Evolutionary conservation across 1,140 invertebrate species (phyloP).

Genomic region (Panonychus citri): DNA sequence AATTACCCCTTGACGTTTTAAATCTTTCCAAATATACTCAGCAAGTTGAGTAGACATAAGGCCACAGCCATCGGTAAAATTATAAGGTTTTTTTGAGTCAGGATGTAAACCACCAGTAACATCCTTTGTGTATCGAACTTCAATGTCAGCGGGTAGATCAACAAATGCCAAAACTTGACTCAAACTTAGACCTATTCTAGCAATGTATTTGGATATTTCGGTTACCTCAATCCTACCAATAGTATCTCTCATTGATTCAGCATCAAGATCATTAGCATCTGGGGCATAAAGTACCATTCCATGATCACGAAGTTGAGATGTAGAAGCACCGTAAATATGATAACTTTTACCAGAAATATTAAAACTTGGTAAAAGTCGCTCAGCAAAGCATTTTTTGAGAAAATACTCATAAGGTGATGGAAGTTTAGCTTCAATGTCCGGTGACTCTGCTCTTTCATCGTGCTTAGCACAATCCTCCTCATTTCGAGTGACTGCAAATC

Average conservation of each 20-base stretch:
- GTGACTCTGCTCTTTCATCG: too few relatives aligned
- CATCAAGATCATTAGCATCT: slow-evolving; percentile 4
- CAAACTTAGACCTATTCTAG: slow-evolving; percentile 20
- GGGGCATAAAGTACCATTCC: slow-evolving; percentile 19
- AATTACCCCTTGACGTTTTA: background rate
- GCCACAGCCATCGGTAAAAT: slow-evolving; percentile 18
- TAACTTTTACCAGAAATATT: slow-evolving; percentile 15
- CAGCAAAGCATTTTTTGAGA: slow-evolving; percentile 2
- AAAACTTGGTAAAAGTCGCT: slow-evolving; percentile 8
- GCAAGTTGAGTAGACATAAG: slow-evolving; percentile 14
- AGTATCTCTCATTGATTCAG: slow-evolving; percentile 8
- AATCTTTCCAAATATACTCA: slow-evolving; percentile 4
- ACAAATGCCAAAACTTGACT: slow-evolving; percentile 41
- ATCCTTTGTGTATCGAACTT: slow-evolving; percentile 7
- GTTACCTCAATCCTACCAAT: slow-evolving; percentile 17
- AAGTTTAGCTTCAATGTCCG: background rate
- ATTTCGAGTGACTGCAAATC: too few relatives aligned
- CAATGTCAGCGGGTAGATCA: slow-evolving; percentile 34
- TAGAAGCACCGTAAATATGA: slow-evolving; percentile 18
- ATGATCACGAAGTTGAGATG: slow-evolving; percentile 19
- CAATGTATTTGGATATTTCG: slow-evolving; percentile 19
- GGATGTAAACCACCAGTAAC: slow-evolving; percentile 5
- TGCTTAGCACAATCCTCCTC: too few relatives aligned
- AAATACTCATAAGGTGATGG: background rate
- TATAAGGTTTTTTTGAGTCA: slow-evolving; percentile 10